These are phyloP conservation scores for Lasioglossum morio DNA, from an alignment of 2,888 invertebrate species.

Conservation along the genomic window DNA sequence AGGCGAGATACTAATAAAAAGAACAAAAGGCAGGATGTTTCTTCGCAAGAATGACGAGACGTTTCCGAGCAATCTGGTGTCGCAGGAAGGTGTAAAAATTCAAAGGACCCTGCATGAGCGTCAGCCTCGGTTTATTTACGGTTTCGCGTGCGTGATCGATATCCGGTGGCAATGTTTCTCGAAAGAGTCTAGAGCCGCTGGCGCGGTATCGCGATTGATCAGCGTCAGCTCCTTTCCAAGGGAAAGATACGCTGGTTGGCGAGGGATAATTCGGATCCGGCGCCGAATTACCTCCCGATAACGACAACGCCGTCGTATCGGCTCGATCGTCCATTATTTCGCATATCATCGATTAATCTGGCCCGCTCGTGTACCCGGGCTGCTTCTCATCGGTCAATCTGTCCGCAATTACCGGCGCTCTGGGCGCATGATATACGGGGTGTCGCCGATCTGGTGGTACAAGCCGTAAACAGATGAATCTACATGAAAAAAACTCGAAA, in stretches of 20 bases:
- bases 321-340: not conserved
- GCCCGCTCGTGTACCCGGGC: not conserved
- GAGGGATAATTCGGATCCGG: conserved; percentile 24
- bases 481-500: not conserved
- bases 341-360: conserved; percentile 20
- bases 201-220: conserved; percentile 39
- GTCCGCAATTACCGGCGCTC: conserved; percentile 11
- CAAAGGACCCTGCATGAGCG: not conserved
- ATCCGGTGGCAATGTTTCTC: not conserved
- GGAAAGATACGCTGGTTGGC: conserved; percentile 17
- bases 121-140: not conserved
- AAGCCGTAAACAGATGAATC: not conserved
- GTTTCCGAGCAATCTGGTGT: not conserved
- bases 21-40: not conserved
- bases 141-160: not conserved
- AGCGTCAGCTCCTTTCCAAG: conserved; percentile 7
- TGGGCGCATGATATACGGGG: not conserved
- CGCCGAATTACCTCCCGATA: conserved; percentile 25
- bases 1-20: not conserved
- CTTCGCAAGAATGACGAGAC: not conserved
- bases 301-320: conserved; percentile 12
- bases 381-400: conserved; percentile 16
- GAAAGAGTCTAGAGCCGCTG: not conserved
- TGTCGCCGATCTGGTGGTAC: not conserved
- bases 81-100: not conserved